These are phyloP conservation scores for Remorina albescens DNA, from an alignment of 2,797 vertebrate species.

Conservation along the genomic window DNA sequence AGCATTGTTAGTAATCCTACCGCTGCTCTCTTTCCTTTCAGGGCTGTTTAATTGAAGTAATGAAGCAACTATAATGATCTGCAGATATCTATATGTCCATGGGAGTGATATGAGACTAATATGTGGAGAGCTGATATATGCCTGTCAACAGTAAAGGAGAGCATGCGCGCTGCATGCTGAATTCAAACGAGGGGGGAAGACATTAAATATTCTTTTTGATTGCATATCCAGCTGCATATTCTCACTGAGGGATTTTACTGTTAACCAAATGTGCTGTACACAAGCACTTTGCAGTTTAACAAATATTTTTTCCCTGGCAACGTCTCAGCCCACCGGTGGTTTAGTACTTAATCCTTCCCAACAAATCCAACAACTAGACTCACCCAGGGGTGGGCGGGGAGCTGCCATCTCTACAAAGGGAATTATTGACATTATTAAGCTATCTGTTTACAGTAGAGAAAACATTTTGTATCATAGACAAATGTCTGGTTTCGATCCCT, in stretches of 20 bases:
- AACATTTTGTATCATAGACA: slow-evolving; percentile 64
- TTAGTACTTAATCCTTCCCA: slow-evolving; percentile 78
- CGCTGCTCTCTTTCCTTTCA: slow-evolving; percentile 2
- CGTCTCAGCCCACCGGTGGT: slow-evolving; percentile 78
- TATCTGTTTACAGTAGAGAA: slow-evolving; percentile 72
- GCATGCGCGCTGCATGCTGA: slow-evolving; percentile 64
- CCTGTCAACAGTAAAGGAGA: slow-evolving; percentile 70
- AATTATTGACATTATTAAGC: slow-evolving; percentile 82
- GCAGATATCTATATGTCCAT: slow-evolving; percentile 30
- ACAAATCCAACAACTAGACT: slow-evolving; percentile 72
- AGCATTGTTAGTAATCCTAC: slow-evolving; percentile 24
- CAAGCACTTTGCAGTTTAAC: slow-evolving; percentile 84
- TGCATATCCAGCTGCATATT: slow-evolving; percentile 79
- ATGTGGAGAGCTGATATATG: slow-evolving; percentile 64
- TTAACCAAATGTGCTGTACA: slow-evolving; percentile 82
- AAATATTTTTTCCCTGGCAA: slow-evolving; percentile 82
- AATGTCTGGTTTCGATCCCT: slow-evolving; percentile 56
- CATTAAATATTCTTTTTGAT: slow-evolving; percentile 88
- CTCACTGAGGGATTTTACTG: slow-evolving; percentile 79
- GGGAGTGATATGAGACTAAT: slow-evolving; percentile 57
- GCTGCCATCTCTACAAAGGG: slow-evolving; percentile 77
- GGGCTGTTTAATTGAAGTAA: slow-evolving; percentile 11
- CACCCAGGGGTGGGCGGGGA: slow-evolving; percentile 68
- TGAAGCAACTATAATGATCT: slow-evolving; percentile 30
- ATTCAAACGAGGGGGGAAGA: slow-evolving; percentile 74